Evolutionary conservation across 2,888 invertebrate genomes (phyloP), one percentile per base, ranked within the genome.

Genomic region (Melangyna quadrimaculata): DNA sequence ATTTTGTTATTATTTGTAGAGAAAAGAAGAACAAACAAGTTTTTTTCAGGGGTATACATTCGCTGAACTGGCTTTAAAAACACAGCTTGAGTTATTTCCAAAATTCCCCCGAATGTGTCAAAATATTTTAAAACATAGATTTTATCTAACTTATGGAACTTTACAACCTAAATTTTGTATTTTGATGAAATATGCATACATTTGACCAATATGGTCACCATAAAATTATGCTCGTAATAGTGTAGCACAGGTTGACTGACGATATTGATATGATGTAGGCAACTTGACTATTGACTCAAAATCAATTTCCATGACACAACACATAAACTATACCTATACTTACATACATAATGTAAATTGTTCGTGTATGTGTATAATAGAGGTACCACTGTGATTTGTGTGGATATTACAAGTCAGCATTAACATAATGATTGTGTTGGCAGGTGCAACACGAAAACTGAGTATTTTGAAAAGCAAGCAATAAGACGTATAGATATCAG

Each of bases 271-370:
- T 37, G 7, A 57, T 70, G 65, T 69, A 65, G 78, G 78, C 53
- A 72, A 63, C 32, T 59, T 70, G 73, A 79, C 63, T 78, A 78
- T 70, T 79, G 65, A 78, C 70, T 74, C 22, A 65, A 57, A 71
- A 71, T 71, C 79, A 79, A 83, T 79, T 79, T 71, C 24, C 69
- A 63, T 80, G 35, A 67, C 35, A 22, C 37, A 71, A 43, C 29
- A 14, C 32, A 57, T 43, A n/a, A n/a, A n/a, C 1, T n/a, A 43
- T 32, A 51, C 32, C 12, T 32, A 1, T 61, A 24, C 40, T 3
- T 48, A 22, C 22, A 7, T 53, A 2, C 5, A 35, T 32, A n/a
- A n/a, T 32, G n/a, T 32, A 6, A 6, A 55, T 17, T 35, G 12
- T 14, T 4, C 40, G 43, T 9, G 17, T 9, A 43, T 8, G n/a